Conservation (phyloP, 2,113 vertebrate species). For the Hypanus sabinus region DNA sequence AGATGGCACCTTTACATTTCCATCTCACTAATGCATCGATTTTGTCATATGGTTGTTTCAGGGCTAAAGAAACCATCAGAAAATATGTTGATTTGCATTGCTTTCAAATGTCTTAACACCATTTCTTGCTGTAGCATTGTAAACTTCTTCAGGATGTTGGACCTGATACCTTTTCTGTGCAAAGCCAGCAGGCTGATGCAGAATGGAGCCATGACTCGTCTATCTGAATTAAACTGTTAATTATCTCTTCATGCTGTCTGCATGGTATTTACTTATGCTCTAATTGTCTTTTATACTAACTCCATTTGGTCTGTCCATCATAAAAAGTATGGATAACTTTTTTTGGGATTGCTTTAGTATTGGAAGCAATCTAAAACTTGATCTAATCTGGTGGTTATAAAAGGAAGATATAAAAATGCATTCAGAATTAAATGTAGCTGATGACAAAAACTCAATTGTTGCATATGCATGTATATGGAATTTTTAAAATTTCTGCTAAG, state of each 20-base stretch:
- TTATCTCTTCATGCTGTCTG: neutral
- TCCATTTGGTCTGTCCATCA: neutral
- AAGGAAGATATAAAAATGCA: too few relatives aligned
- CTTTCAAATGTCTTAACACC: neutral
- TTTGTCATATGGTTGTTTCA: too few relatives aligned
- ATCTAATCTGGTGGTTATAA: neutral
- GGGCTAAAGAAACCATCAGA: neutral
- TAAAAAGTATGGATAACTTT: neutral
- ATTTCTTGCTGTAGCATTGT: neutral
- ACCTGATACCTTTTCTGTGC: neutral
- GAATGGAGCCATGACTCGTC: neutral
- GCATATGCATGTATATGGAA: neutral
- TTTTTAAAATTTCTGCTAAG: neutral
- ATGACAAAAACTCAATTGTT: neutral
- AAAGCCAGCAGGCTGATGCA: neutral
- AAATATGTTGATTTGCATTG: neutral
- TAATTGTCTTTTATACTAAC: neutral
- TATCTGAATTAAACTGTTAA: neutral
- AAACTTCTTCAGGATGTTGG: neutral
- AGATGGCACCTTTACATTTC: neutral
- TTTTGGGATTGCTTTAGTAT: neutral
- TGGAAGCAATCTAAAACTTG: neutral
- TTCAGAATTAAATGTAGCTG: neutral
- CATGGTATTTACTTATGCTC: neutral
- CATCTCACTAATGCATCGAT: too few relatives aligned